phyloP scores from a whole-genome alignment of 2,888 invertebrate species.

The Melangyna quadrimaculata region DNA sequence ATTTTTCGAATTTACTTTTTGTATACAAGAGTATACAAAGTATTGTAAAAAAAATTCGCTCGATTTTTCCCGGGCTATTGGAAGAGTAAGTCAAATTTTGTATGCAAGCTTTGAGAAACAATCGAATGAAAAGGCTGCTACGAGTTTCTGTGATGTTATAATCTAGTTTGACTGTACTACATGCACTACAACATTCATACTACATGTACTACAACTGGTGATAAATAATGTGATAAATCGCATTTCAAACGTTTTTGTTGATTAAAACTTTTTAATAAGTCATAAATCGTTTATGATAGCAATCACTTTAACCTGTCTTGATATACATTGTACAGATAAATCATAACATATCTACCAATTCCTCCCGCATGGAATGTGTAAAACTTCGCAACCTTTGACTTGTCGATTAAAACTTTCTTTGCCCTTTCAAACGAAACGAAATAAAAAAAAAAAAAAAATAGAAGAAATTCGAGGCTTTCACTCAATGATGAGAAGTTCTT shows the following conservation, averaged over 20 bases:
- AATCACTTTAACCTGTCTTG: constrained; percentile 59
- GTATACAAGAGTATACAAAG: too few species aligned
- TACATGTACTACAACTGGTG: too few species aligned
- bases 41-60: too few species aligned
- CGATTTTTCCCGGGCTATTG: too few species aligned
- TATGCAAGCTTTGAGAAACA: too few species aligned
- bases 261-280: constrained; percentile 29
- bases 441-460: neutral
- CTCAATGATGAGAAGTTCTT: constrained; percentile 2
- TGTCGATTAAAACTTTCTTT: constrained; percentile 64
- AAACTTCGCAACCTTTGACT: constrained; percentile 54
- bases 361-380: neutral
- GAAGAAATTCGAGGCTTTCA: neutral
- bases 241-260: neutral
- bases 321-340: constrained; percentile 45
- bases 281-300: constrained; percentile 53
- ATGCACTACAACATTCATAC: too few species aligned
- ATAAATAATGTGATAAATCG: too few species aligned
- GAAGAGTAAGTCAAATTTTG: too few species aligned
- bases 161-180: too few species aligned
- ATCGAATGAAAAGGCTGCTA: too few species aligned
- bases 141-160: too few species aligned
- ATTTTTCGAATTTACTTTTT: too few species aligned
- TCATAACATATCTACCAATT: constrained; percentile 24
- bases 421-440: neutral